These are phyloP conservation scores for Camelus bactrianus DNA, from an alignment of 2,113 vertebrate genomes.

Conservation along the genomic window DNA sequence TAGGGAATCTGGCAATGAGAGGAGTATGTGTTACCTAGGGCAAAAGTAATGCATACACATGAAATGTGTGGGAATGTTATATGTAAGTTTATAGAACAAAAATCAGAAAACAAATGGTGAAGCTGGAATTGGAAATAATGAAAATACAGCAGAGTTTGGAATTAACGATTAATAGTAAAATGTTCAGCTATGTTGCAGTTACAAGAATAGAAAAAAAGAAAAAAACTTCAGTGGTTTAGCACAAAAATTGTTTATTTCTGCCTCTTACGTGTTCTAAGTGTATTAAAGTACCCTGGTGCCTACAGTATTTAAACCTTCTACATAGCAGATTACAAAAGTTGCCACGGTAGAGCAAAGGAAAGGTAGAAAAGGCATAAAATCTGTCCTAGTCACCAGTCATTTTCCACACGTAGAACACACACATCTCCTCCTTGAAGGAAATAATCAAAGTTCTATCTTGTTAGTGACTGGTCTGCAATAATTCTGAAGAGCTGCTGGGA, in stretches of 20 bases:
- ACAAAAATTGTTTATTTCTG: not conserved
- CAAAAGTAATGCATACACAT: not conserved
- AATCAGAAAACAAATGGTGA: not conserved
- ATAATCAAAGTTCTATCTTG: not conserved
- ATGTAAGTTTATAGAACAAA: not conserved
- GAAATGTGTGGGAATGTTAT: not conserved
- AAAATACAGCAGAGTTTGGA: not conserved
- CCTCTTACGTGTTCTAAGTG: not conserved
- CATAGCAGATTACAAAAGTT: fast-evolving
- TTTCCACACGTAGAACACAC: not conserved
- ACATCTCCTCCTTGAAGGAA: not conserved
- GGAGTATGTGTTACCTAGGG: not conserved
- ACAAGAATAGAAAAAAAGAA: not conserved
- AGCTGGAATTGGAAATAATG: not conserved
- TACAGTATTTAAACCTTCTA: not conserved
- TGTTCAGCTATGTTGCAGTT: not conserved
- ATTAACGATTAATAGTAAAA: not conserved
- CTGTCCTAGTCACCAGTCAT: not conserved
- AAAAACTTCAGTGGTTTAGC: not conserved
- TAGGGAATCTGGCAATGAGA: not conserved
- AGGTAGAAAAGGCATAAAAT: not conserved
- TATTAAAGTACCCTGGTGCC: not conserved
- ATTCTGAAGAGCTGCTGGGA: not conserved
- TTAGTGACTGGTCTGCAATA: not conserved
- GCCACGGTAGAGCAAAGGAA: not conserved